Evolutionary conservation across 2,888 invertebrate species (phyloP), one percentile per base, ranked within the genome.

Genomic region (Dasysyrphus tricinctus): DNA sequence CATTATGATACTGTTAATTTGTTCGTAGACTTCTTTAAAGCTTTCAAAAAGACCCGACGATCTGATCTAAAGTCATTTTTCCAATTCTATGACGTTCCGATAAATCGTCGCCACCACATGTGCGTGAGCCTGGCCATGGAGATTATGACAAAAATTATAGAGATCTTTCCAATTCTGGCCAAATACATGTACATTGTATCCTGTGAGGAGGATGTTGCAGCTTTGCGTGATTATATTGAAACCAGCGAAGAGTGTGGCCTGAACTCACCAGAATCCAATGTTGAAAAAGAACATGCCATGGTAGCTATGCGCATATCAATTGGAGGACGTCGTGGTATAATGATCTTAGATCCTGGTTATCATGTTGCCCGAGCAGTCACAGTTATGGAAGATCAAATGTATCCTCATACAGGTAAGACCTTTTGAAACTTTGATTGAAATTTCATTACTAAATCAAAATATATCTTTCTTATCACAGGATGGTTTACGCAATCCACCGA

Each of bases 1-100:
- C 96, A 97, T 93, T 98, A 98, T 93, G 97, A 98, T 93, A 97
- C 97, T 72, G 95, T 97, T 88, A 96, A 96, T 92, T 97, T 97
- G 93, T 96, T 97, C 93, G 93, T 97, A 89, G 93, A 94, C 88
- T 93, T 95, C 89, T 94, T 93, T 92, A 95, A 96, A 88, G 93
- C 94, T 83, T 95, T 94, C 92, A 94, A 95, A 90, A 93, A 94
- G 85, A 94, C 94, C 69, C 93, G 94, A 69, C 95, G 95, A 90
- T 94, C 94, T 77, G 94, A 94, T 88, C 93, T 97, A 89, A 94
- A 94, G 89, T 94, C 95, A 88, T 96, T 96, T 91, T 97, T 96
- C 92, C 94, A 95, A 89, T 94, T 94, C 90, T 98, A 97, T 92
- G 93, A 95, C 89, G 96, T 97, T 88, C 95, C 96, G 65, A 96